phyloP scores from a whole-genome alignment of 2,797 vertebrate species.

The Alca torda region DNA sequence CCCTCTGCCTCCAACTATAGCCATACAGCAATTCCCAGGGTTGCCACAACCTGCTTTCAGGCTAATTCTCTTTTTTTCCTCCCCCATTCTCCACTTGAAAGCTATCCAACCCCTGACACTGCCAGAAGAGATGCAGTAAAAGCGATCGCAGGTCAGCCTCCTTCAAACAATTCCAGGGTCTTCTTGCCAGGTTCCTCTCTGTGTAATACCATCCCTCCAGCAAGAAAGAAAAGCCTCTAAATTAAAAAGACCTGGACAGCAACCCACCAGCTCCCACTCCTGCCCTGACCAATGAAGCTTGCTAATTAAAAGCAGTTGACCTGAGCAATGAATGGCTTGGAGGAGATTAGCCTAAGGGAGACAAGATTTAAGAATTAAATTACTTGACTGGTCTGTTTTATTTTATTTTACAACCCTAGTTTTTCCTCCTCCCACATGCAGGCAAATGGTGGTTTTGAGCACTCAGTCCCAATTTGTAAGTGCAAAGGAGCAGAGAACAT shows the following conservation, averaged over 20 bases:
- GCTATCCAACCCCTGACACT: not conserved
- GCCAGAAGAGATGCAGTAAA: slow-evolving; percentile 3
- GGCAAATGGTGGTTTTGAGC: slow-evolving; percentile 18
- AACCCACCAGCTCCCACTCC: slow-evolving; percentile 46
- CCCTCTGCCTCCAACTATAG: not conserved
- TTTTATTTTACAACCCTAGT: not conserved
- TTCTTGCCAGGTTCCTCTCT: slow-evolving; percentile 26
- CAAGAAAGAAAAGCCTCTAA: slow-evolving; percentile 32
- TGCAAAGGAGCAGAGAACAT: not conserved
- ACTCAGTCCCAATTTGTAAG: slow-evolving; percentile 10
- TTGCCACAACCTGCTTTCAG: not conserved
- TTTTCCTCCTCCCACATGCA: not conserved
- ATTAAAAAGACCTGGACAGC: slow-evolving; percentile 53
- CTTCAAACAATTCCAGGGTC: slow-evolving; percentile 24
- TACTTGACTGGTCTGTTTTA: slow-evolving; percentile 42
- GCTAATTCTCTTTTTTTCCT: not conserved
- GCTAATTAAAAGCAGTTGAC: slow-evolving; percentile 72
- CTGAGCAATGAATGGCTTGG: slow-evolving; percentile 41
- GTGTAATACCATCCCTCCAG: not conserved
- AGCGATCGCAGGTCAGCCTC: not conserved
- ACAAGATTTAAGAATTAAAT: slow-evolving; percentile 62
- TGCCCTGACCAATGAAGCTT: slow-evolving; percentile 60
- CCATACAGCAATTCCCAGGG: not conserved
- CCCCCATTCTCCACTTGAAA: not conserved
- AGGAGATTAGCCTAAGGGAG: slow-evolving; percentile 43